Conservation (phyloP, 1,140 invertebrate species). For the Tetraneura akinire region DNA sequence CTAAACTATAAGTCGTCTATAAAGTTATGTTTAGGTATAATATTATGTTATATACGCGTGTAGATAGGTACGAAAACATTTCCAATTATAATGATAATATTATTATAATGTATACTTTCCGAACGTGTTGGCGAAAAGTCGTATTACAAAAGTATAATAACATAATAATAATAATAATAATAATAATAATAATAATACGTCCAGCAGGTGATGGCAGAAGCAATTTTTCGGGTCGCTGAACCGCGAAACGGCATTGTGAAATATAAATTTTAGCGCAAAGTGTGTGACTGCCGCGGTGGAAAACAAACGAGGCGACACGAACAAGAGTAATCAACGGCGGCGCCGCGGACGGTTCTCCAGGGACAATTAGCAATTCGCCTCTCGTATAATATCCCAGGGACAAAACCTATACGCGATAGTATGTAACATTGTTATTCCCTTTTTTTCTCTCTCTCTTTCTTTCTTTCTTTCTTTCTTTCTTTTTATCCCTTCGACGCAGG, state of each 20-base stretch:
- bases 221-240: conserved; percentile 51
- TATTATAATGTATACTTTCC: conserved; percentile 37
- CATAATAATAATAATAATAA: no score
- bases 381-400: conserved; percentile 6
- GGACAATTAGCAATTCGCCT: conserved; percentile 41
- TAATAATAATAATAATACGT: conserved; percentile 34
- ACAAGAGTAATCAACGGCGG: conserved; percentile 35
- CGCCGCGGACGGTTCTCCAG: conserved; percentile 21
- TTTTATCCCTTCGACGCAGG: background rate
- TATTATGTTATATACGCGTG: no score
- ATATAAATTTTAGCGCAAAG: conserved; percentile 18
- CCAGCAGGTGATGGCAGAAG: conserved; percentile 33
- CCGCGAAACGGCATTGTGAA: conserved; percentile 46
- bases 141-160: background rate
- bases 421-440: no score
- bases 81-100: conserved; percentile 30
- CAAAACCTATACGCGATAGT: background rate
- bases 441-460: background rate
- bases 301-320: conserved; percentile 44
- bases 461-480: conserved; percentile 3
- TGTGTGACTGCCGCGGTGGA: background rate
- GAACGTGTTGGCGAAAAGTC: conserved; percentile 39
- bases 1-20: no score
- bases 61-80: conserved; percentile 24
- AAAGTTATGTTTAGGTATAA: no score